These are phyloP conservation scores for Synodontis membranacea DNA, from an alignment of 2,113 vertebrate species.

Conservation along the genomic window DNA sequence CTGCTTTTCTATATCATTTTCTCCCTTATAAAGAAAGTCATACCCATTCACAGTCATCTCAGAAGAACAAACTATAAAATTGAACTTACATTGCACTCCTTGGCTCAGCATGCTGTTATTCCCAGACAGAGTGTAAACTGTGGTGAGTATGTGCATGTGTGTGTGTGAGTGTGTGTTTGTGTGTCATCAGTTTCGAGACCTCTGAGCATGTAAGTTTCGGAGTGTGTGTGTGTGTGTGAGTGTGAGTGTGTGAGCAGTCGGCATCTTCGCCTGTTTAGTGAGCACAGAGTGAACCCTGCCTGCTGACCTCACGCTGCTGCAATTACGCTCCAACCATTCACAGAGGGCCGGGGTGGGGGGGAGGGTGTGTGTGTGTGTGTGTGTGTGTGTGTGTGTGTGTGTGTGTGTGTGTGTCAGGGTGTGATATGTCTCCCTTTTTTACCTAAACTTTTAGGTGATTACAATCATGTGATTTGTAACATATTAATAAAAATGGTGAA, in stretches of 20 bases:
- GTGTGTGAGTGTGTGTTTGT: neutral
- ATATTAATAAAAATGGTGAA: neutral
- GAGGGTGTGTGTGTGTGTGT: neutral
- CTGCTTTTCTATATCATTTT: neutral
- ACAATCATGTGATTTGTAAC: neutral
- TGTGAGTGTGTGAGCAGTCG: neutral
- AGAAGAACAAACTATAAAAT: neutral
- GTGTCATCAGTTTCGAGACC: neutral
- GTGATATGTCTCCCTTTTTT: neutral
- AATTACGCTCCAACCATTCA: constrained; percentile 47
- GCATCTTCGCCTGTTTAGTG: constrained; percentile 45
- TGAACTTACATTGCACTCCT: constrained; percentile 34
- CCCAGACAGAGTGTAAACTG: neutral
- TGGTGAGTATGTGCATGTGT: neutral
- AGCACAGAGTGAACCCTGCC: constrained; percentile 33
- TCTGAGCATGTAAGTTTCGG: neutral
- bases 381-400: neutral
- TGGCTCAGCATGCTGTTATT: neutral
- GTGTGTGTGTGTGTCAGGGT: neutral
- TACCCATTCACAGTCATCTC: neutral
- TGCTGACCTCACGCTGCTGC: constrained; percentile 54
- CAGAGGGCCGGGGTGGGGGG: neutral
- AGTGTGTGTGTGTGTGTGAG: neutral
- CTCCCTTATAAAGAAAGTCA: neutral
- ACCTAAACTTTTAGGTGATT: neutral